Conservation (phyloP, 2,888 invertebrate species). For the Salticus scenicus region DNA sequence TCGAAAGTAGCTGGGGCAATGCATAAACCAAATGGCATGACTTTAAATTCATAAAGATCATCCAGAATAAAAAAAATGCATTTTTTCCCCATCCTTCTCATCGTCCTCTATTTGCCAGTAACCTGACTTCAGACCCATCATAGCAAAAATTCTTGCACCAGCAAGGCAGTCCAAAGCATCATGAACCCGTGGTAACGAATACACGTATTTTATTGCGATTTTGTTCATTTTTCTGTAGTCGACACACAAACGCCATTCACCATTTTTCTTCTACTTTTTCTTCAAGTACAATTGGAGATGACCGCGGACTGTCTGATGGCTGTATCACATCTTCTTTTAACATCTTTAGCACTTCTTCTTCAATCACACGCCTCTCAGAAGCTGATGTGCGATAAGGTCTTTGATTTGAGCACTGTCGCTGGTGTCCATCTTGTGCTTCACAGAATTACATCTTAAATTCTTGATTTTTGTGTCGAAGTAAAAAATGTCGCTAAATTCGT, state of each 20-base stretch:
- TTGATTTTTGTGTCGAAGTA: too few species aligned
- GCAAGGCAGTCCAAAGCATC: too few species aligned
- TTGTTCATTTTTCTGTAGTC: constrained; percentile 3
- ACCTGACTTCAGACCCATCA: constrained; percentile 25
- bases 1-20: too few species aligned
- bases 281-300: background rate
- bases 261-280: constrained; percentile 26
- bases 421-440: too few species aligned
- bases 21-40: too few species aligned
- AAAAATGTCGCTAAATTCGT: too few species aligned
- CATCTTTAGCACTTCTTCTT: background rate
- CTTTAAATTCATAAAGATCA: constrained; percentile 73
- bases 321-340: too few species aligned
- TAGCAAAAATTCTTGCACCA: constrained; percentile 19
- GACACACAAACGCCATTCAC: too few species aligned
- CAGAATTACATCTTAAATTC: background rate
- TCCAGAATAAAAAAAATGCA: constrained; percentile 72
- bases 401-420: too few species aligned
- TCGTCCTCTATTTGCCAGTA: constrained; percentile 11
- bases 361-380: too few species aligned
- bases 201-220: background rate
- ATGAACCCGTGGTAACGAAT: background rate
- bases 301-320: constrained; percentile 19
- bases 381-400: too few species aligned
- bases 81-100: constrained; percentile 60